A percentile compares a stretch with the other conserved stretches of the same genome.
These are phyloP conservation scores for Apaloderma vittatum DNA, from an alignment of 2,113 vertebrate genomes.

Conservation along the genomic window DNA sequence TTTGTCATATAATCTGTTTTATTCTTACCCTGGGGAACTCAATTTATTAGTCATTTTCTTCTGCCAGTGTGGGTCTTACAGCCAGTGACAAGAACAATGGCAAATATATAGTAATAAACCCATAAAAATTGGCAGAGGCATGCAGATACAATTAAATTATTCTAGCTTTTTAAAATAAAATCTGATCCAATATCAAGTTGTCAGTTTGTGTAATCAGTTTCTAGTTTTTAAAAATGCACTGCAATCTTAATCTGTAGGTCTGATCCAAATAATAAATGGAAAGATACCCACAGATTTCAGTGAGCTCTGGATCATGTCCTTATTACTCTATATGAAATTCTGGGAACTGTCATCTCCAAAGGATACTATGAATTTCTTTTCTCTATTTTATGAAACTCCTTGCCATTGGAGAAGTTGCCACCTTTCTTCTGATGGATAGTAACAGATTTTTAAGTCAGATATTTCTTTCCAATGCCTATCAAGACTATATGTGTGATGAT, in stretches of 20 bases:
- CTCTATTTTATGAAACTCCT: not conserved
- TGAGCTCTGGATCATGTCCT: not conserved
- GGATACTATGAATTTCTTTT: not conserved
- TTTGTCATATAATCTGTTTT: constrained; percentile 31
- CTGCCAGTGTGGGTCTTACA: not conserved
- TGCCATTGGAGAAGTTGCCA: not conserved
- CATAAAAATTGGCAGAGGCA: constrained; percentile 19
- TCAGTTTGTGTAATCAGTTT: constrained; percentile 9
- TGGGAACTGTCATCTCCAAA: not conserved
- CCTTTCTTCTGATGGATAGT: not conserved
- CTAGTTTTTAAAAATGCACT: not conserved
- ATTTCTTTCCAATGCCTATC: not conserved
- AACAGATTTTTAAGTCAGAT: not conserved
- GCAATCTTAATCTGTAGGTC: not conserved
- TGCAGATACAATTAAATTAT: constrained; percentile 52
- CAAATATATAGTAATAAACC: constrained; percentile 22
- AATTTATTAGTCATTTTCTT: constrained; percentile 37
- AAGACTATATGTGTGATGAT: not conserved
- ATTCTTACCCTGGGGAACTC: not conserved
- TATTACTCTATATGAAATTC: not conserved
- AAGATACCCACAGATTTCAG: not conserved
- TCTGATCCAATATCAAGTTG: constrained; percentile 7
- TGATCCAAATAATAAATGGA: not conserved
- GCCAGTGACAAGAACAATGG: constrained; percentile 25
- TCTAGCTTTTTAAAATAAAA: constrained; percentile 41